Base-by-base conservation (phyloP, 2,113 vertebrate genomes). In the Aptenodytes forsteri region DNA sequence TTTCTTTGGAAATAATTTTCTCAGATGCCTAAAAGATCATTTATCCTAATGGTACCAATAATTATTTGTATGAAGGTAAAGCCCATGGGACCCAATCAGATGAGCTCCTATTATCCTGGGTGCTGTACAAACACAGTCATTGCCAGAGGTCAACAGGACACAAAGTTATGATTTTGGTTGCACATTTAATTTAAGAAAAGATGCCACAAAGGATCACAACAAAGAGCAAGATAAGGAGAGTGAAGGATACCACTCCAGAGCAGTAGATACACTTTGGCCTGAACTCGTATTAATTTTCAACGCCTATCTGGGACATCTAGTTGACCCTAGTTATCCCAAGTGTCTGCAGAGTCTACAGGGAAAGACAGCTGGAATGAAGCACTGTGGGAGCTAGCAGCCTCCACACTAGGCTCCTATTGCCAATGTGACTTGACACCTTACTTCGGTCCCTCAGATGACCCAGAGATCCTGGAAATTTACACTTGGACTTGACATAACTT, bases 41-140 rank as follows among this genome's bases (percentile, higher is more conserved):
- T 91, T 93, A 82, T 93, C 67, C 42, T 87, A 80, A 87, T 32
- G 9, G 78, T 73, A 84, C 23, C 46, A 70, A 42, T 83, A 94
- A 96, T 80, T 91, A 82, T 89, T 92, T 79, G 21, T 69, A 65
- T 54, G 50, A 94, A 78, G 40, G 44, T 83, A 89, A 95, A 84
- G 36, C 83, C 36, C 27, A 2, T 59, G 73, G 73, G 83, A 92
- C 44, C 5, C 34, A 79, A 3, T 76, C 44, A 79, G 54, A 73
- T 91, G 49, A 91, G 27, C 36, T 83, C 15, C 56, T 95, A 54
- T 91, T 95, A 84, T 65, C 34, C 56, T 76, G 61, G 56, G 61
- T 82, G 65, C 76, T 94, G 22, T 78, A 71, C 56, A 87, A 92
- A 66, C 55, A 92, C 26, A 46, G 40, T 56, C 6, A 0, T 49